These are phyloP conservation scores for Setipinna tenuifilis DNA, from an alignment of 2,797 vertebrate genomes.

Conservation along the genomic window DNA sequence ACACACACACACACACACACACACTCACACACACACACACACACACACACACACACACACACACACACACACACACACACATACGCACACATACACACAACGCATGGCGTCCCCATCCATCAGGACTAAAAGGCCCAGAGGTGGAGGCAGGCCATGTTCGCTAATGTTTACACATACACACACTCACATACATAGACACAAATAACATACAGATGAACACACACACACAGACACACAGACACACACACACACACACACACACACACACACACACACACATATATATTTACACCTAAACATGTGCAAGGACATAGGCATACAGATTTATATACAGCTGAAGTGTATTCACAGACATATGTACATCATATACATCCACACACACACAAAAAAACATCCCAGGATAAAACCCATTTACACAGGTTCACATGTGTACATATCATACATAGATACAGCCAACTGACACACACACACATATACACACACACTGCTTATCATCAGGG, in stretches of 20 bases:
- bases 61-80: constrained; percentile 1
- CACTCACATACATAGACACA: background rate
- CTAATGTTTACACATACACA: background rate
- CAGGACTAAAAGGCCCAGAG: background rate
- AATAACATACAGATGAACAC: background rate
- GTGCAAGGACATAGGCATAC: background rate
- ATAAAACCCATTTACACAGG: background rate
- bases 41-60: constrained; percentile 7
- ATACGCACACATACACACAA: background rate
- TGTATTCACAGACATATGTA: background rate
- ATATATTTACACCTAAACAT: background rate
- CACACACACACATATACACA: constrained; percentile 24
- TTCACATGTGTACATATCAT: background rate
- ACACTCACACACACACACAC: background rate
- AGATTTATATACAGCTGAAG: background rate
- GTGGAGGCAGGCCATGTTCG: background rate
- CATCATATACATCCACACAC: background rate
- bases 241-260: constrained; percentile 1
- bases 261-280: background rate
- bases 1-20: constrained; percentile 10
- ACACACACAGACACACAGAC: background rate
- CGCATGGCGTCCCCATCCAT: background rate
- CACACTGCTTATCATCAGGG: constrained; percentile 27
- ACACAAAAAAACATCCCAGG: background rate
- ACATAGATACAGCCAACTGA: constrained; percentile 21